Base-by-base conservation (phyloP, 2,113 vertebrate genomes). In the Acanthisitta chloris region DNA sequence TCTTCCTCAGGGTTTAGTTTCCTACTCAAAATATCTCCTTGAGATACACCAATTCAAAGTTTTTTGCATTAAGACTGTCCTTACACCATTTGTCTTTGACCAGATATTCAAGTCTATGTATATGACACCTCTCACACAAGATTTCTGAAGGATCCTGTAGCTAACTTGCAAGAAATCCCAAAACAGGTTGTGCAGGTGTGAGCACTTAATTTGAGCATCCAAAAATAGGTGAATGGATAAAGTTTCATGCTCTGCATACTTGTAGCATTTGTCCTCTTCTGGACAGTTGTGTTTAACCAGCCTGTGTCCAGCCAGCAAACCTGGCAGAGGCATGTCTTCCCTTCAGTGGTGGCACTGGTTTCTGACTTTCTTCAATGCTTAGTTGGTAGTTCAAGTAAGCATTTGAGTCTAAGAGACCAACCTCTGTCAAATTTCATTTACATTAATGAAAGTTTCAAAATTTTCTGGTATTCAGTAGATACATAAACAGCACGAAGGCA, bases 71-170 rank as follows among this genome's bases (percentile, higher is more conserved):
- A 74, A 21, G 55, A 20, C 28, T 1, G 1, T 80, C 51, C 40
- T 51, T 48, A 73, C 52, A 20, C 55, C 4, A 34, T 67, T 72
- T 78, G 20, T 62, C 25, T 57, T 58, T 46, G 69, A 52, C 26
- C 14, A 54, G 49, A 19, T 82, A 33, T 58, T 58, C 26, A 73
- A 19, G 9, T 42, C 4, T 48, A 40, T 17, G 10, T 38, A 14
- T 57, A 14, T 48, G 43, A 21, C 71, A 64, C 31, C 36, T 26
- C 77, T 55, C 34, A 33, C 29, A 33, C 40, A 67, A 31, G 19
- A 38, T 79, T 79, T 64, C 33, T 69, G 86, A 82, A 94, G 65
- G 38, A 38, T 61, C 23, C 54, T 81, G 23, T 67, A 55, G n/a
- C 28, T 55, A 29, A 77, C 49, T 29, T 43, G 19, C 42, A 55